Evolutionary conservation across 2,113 vertebrate species (phyloP).

Genomic region (Dolichallabes microphthalmus): DNA sequence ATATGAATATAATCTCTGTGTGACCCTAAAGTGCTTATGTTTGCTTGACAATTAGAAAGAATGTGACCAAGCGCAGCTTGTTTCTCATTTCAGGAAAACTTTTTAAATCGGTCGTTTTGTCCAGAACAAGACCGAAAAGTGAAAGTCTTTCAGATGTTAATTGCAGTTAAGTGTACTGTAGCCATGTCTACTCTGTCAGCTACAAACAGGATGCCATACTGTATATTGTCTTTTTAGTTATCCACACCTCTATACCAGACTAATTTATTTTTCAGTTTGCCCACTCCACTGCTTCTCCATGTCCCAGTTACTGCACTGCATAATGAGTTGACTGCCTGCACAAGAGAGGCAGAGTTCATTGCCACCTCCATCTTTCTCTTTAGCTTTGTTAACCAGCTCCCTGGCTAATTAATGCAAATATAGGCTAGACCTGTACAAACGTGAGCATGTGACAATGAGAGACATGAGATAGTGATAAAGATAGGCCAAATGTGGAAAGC

Average conservation of each 20-base stretch:
- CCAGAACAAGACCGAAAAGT: not conserved
- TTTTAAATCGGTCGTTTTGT: not conserved
- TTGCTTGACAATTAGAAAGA: conserved; percentile 1
- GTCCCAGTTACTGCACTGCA: conserved; percentile 31
- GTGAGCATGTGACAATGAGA: not conserved
- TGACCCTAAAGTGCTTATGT: not conserved
- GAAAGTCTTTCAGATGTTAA: not conserved
- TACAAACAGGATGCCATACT: not conserved
- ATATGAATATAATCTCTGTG: not conserved
- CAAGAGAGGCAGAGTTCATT: conserved; percentile 27
- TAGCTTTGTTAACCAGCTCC: conserved; percentile 27
- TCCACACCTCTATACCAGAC: conserved; percentile 36
- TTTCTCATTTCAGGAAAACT: not conserved
- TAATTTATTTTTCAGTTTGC: conserved; percentile 18
- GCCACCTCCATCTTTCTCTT: conserved; percentile 22
- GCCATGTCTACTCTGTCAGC: not conserved
- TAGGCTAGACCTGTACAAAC: not conserved
- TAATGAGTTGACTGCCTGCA: conserved; percentile 4
- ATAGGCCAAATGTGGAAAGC: not conserved
- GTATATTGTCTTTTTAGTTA: conserved; percentile 50
- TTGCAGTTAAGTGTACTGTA: not conserved
- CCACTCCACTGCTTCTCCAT: not conserved
- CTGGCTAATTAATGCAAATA: conserved; percentile 40
- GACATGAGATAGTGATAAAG: not conserved
- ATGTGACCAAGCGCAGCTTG: not conserved